Evolutionary conservation across 2,888 invertebrate species (phyloP), one percentile per base, ranked within the genome.

Genomic region (Myathropa florea): DNA sequence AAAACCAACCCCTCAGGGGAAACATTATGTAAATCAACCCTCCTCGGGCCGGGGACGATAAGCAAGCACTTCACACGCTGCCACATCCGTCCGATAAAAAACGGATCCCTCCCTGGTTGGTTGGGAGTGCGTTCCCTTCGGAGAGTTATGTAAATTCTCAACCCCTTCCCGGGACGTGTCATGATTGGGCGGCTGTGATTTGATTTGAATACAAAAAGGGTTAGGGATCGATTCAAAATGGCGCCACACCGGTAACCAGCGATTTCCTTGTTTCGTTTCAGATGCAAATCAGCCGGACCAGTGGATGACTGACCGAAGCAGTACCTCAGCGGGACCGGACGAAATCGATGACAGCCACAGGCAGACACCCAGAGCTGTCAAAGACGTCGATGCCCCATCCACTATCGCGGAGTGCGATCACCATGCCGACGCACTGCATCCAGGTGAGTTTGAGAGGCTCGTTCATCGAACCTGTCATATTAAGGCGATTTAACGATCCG

Each of bases 11-110:
- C 88, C 88, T 88, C 87, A 85, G 85, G 88, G 88, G 78, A 81
- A 88, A 67, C 72, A 84, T 87, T 88, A 88, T 88, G 87, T 88
- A 88, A 88, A 88, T 88, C 87, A 88, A 88, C 88, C 88, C 88
- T 68, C 79, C 46, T 12, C 46, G 53, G 64, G 24, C 57, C 4
- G 12, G 57, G 9, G 24, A 60, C 59, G 79, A 67, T 75, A 78
- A 79, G 53, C 64, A 18, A 6, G 46, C 46, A 67, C 46, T 84
- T 85, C 60, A 72, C 81, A 85, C 84, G 81, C 75, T 46, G 39
- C 39, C 18, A 65, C 53, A 53, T 21, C 59, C 18, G 18, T 21
- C 59, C 18, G 18, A 28, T n/a, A 63, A 63, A 73, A 73, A 55
- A 71, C 30, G 67, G 60, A 76, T 77, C 21, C 57, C 18, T 36